These are phyloP conservation scores for Numenius phaeopus DNA, from an alignment of 2,797 vertebrate genomes.

Conservation along the genomic window DNA sequence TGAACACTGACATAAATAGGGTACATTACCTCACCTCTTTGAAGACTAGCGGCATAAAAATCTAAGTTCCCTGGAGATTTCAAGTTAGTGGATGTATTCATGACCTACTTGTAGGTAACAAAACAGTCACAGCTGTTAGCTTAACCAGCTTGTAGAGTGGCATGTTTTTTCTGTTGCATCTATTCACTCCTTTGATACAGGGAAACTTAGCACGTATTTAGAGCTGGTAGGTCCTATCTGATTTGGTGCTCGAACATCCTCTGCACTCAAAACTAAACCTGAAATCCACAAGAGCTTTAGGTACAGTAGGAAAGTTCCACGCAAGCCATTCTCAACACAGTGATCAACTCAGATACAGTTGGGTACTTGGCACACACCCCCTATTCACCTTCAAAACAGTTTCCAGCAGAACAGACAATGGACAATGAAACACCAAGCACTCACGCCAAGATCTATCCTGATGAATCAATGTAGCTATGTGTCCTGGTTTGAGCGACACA, in stretches of 20 bases:
- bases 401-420: neutral
- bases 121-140: neutral
- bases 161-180: neutral
- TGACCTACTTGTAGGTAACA: neutral
- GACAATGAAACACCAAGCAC: neutral
- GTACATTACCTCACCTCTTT: neutral
- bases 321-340: neutral
- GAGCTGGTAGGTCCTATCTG: neutral
- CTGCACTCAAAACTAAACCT: neutral
- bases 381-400: neutral
- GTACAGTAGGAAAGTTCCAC: neutral
- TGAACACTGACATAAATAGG: neutral
- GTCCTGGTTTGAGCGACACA: neutral
- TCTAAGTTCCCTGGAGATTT: neutral
- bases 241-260: neutral
- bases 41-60: neutral
- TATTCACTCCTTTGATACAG: neutral
- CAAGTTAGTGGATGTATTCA: neutral
- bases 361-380: accelerated
- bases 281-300: neutral
- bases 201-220: accelerated
- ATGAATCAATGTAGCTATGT: neutral
- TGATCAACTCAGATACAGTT: accelerated
- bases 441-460: neutral
- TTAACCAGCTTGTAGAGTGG: neutral